These are phyloP conservation scores for Synanthedon andrenaeformis DNA, from an alignment of 2,888 invertebrate genomes.

Conservation along the genomic window DNA sequence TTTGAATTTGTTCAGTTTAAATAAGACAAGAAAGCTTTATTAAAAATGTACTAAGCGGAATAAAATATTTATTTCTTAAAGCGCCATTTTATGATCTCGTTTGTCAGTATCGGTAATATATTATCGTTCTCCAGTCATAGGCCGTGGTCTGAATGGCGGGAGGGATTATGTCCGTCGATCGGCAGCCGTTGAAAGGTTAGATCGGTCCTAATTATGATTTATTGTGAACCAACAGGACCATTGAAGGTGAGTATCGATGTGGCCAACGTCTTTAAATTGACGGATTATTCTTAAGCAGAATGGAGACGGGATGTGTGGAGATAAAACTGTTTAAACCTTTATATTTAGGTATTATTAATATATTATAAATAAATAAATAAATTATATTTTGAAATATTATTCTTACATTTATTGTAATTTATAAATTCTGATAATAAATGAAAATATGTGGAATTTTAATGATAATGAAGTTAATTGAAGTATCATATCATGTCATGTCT, in stretches of 20 bases:
- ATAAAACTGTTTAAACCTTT: background rate
- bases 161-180: constrained; percentile 40
- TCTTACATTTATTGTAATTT: too few species aligned
- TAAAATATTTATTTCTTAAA: background rate
- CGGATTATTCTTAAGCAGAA: background rate
- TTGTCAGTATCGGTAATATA: constrained; percentile 28
- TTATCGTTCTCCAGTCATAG: constrained; percentile 32
- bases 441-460: too few species aligned
- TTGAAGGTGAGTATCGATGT: background rate
- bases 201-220: constrained; percentile 60
- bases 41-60: too few species aligned
- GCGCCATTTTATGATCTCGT: constrained; percentile 9
- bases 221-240: constrained; percentile 14
- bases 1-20: background rate
- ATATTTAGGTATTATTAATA: too few species aligned
- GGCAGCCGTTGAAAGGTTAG: constrained; percentile 57
- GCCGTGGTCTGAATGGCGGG: constrained; percentile 15
- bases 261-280: background rate
- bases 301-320: background rate
- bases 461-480: too few species aligned
- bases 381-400: too few species aligned
- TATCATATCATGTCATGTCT: too few species aligned
- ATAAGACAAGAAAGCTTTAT: too few species aligned
- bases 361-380: too few species aligned
- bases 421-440: too few species aligned